Evolutionary conservation across 2,888 invertebrate genomes (phyloP).

Genomic region (Hydraecia micacea): DNA sequence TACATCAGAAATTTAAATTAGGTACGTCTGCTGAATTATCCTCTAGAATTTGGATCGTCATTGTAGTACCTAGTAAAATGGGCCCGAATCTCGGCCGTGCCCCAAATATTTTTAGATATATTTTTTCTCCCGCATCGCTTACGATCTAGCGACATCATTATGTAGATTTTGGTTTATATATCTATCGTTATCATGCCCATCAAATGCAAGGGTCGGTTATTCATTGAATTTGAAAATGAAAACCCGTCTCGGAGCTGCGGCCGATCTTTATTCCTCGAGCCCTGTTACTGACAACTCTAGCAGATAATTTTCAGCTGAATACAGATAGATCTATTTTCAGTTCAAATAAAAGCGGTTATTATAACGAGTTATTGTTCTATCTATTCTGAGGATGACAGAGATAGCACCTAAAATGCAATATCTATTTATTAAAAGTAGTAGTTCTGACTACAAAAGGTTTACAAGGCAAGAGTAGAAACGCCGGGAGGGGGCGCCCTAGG

Average conservation of each 20-base stretch:
- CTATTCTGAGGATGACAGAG: not conserved
- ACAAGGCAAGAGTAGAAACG: not conserved
- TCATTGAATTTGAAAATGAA: constrained; percentile 60
- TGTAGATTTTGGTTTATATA: constrained; percentile 73
- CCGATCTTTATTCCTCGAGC: constrained; percentile 41
- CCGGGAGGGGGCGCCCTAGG: not conserved
- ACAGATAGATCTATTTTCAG: constrained; percentile 24
- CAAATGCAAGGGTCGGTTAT: constrained; percentile 69
- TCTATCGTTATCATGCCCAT: constrained; percentile 63
- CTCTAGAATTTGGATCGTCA: constrained; percentile 46
- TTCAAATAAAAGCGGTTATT: constrained; percentile 17
- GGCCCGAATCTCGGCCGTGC: constrained; percentile 34
- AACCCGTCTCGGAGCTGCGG: constrained; percentile 60
- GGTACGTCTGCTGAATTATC: constrained; percentile 47
- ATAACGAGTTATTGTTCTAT: constrained; percentile 10
- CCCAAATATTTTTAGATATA: constrained; percentile 58
- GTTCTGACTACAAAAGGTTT: not conserved
- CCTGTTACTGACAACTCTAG: constrained; percentile 57
- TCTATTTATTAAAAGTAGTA: not conserved
- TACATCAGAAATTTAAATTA: constrained; percentile 64
- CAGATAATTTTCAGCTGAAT: constrained; percentile 50
- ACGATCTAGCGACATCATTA: constrained; percentile 74
- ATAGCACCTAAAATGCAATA: not conserved
- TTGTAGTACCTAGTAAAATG: constrained; percentile 36
- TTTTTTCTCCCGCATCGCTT: constrained; percentile 50